Conservation (phyloP, 1,140 invertebrate genomes). For the Tyrophagus putrescentiae region DNA sequence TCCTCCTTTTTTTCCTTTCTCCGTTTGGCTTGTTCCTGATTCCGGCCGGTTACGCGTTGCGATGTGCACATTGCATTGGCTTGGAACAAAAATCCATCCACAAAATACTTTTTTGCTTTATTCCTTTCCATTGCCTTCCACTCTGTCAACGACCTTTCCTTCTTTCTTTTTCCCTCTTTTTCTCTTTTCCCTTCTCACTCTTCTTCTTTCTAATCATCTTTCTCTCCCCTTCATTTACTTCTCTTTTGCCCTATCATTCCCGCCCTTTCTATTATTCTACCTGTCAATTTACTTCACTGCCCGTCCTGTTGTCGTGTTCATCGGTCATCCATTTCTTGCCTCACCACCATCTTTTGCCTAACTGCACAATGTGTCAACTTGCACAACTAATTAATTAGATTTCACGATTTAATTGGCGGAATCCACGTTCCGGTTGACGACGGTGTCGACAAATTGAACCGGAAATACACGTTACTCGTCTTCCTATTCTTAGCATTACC, state of each 20-base stretch:
- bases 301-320: background rate
- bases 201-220: background rate
- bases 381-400: conserved; percentile 20
- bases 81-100: background rate
- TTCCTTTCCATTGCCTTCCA: too few species aligned
- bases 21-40: background rate
- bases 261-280: background rate
- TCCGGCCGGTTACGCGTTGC: background rate
- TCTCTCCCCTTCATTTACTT: background rate
- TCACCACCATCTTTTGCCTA: too few species aligned
- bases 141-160: too few species aligned
- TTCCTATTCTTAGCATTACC: conserved; percentile 41
- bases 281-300: background rate
- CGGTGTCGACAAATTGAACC: conserved; percentile 41
- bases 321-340: background rate
- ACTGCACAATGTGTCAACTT: background rate
- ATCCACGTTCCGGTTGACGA: conserved; percentile 41
- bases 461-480: conserved; percentile 41
- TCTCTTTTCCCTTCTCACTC: too few species aligned
- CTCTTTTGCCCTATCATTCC: background rate
- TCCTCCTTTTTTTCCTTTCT: background rate
- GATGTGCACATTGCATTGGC: background rate
- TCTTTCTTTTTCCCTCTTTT: too few species aligned
- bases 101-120: too few species aligned
- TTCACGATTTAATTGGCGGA: conserved; percentile 34